phyloP scores from a whole-genome alignment of 1,140 invertebrate species.

The Globodera ellingtonae region DNA sequence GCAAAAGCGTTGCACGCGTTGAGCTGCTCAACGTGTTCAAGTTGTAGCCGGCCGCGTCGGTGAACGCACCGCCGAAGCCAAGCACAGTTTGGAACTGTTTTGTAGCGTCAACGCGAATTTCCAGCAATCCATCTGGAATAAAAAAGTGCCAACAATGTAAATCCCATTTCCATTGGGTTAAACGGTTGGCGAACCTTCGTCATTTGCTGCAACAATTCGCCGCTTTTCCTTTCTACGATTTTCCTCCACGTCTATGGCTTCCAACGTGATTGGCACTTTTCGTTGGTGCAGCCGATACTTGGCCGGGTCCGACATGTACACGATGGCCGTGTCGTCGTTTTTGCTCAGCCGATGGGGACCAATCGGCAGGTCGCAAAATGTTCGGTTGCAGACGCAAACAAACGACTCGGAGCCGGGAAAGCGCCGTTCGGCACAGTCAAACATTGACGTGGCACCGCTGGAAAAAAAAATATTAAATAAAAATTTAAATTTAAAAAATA shows the following conservation, averaged over 20 bases:
- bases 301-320: neutral
- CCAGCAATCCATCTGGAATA: constrained; percentile 5
- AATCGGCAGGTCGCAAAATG: constrained; percentile 12
- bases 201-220: neutral
- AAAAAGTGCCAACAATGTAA: neutral
- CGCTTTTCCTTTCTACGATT: constrained; percentile 3
- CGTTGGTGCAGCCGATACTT: neutral
- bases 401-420: constrained; percentile 21
- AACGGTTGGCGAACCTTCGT: too few relatives aligned
- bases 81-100: constrained; percentile 61
- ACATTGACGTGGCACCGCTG: neutral
- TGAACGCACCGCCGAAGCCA: constrained; percentile 69
- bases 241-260: neutral
- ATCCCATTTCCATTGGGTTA: neutral
- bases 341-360: neutral
- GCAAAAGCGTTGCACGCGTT: constrained; percentile 27
- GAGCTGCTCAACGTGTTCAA: constrained; percentile 32
- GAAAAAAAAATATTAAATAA: neutral
- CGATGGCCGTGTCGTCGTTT: neutral
- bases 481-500: too few relatives aligned
- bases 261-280: neutral
- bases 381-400: constrained; percentile 30
- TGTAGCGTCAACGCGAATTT: constrained; percentile 13
- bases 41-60: constrained; percentile 68
- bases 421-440: constrained; percentile 7